Evolutionary conservation across 2,113 vertebrate species (phyloP).

Genomic region (Progne subis): DNA sequence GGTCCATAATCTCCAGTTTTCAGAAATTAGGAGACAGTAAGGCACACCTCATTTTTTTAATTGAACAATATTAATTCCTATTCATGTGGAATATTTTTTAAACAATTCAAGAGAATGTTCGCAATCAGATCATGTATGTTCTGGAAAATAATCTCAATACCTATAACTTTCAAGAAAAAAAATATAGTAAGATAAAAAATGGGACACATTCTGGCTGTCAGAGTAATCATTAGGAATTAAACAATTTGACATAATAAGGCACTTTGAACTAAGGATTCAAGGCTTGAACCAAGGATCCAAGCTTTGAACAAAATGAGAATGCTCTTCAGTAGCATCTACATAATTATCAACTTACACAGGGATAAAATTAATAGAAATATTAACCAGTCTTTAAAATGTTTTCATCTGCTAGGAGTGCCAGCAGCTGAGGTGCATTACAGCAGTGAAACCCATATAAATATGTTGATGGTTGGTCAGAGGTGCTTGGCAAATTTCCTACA

Average conservation of each 20-base stretch:
- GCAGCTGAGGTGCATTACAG: neutral
- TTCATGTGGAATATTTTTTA: neutral
- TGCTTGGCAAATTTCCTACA: neutral
- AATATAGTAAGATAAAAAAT: neutral
- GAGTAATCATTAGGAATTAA: neutral
- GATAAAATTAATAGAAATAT: neutral
- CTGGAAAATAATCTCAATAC: neutral
- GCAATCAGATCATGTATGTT: neutral
- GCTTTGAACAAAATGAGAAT: neutral
- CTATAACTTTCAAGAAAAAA: neutral
- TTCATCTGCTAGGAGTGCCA: neutral
- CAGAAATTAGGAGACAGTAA: neutral
- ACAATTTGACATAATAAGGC: neutral
- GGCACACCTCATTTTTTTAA: neutral
- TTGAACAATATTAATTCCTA: neutral
- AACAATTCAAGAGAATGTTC: neutral
- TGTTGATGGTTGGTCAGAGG: neutral
- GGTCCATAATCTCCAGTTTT: neutral
- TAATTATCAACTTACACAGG: neutral
- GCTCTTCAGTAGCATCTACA: neutral
- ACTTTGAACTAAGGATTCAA: neutral
- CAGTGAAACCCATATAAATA: neutral
- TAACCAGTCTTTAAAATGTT: neutral
- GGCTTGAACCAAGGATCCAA: neutral
- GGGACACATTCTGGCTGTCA: neutral